Conservation (phyloP, 1,140 invertebrate species). For the Ostrea edulis region DNA sequence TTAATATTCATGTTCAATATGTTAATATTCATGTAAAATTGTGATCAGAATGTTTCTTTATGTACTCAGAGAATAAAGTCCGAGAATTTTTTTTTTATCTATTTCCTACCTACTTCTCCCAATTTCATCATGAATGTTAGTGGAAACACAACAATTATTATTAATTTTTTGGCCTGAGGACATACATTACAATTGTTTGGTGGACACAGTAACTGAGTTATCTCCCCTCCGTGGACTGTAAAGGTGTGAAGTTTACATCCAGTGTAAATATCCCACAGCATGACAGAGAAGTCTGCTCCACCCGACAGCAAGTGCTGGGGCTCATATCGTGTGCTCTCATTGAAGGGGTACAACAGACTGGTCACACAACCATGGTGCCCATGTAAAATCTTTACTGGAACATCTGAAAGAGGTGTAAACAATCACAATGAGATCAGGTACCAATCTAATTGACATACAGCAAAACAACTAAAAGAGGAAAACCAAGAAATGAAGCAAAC, state of each 20-base stretch:
- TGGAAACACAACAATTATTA: too few relatives aligned
- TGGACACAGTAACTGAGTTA: slow-evolving; percentile 94
- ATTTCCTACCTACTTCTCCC: too few relatives aligned
- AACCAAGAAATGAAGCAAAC: too few relatives aligned
- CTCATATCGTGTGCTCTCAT: slow-evolving; percentile 95
- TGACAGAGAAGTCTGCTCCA: slow-evolving; percentile 98
- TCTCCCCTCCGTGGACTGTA: slow-evolving; percentile 93
- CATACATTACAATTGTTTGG: slow-evolving; percentile 89
- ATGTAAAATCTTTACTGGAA: slow-evolving; percentile 91
- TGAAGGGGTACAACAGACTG: slow-evolving; percentile 96
- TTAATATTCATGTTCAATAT: too few relatives aligned
- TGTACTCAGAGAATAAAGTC: too few relatives aligned
- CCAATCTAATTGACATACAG: too few relatives aligned
- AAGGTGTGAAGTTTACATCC: slow-evolving; percentile 95
- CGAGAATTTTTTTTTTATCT: too few relatives aligned
- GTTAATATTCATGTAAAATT: too few relatives aligned
- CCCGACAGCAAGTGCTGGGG: slow-evolving; percentile 91
- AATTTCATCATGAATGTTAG: too few relatives aligned
- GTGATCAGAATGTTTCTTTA: too few relatives aligned
- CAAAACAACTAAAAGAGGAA: too few relatives aligned
- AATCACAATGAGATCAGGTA: background rate
- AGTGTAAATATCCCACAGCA: slow-evolving; percentile 96
- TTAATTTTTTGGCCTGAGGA: background rate
- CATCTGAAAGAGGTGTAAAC: slow-evolving; percentile 83
- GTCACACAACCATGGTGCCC: slow-evolving; percentile 97